Evolutionary conservation across 2,797 vertebrate species (phyloP).

Genomic region (Mormyrus hasselquistii): DNA sequence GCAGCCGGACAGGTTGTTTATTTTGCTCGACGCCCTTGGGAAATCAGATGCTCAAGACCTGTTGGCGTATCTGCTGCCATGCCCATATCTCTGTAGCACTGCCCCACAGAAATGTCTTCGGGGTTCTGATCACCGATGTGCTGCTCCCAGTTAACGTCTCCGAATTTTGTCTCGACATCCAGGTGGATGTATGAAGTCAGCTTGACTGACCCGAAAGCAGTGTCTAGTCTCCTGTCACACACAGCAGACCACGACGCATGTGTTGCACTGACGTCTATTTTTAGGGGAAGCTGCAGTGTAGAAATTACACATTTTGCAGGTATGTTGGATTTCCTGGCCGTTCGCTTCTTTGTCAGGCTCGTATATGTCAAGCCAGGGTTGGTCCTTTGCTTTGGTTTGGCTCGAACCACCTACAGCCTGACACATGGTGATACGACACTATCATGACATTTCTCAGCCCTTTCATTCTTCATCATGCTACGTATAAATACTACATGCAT

Average conservation of each 20-base stretch:
- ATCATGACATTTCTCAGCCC: not conserved
- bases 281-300: not conserved
- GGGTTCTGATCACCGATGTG: not conserved
- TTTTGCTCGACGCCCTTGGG: not conserved
- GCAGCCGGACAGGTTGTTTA: not conserved
- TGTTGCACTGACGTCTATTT: slow-evolving; percentile 9
- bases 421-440: not conserved
- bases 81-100: not conserved
- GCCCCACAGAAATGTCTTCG: not conserved
- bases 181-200: not conserved
- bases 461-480: not conserved
- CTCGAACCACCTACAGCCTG: not conserved
- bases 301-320: not conserved
- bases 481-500: not conserved
- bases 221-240: not conserved
- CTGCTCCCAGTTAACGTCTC: not conserved
- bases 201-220: not conserved
- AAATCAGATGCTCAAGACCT: not conserved
- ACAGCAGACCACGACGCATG: not conserved
- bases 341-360: not conserved
- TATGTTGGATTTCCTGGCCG: not conserved
- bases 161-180: not conserved
- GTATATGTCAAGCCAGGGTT: not conserved
- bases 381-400: not conserved
- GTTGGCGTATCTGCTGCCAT: not conserved